Percentiles rank a stretch among this genome's conserved stretches.
Conservation (phyloP, 2,113 vertebrate genomes). For the Spea multiplicata region DNA sequence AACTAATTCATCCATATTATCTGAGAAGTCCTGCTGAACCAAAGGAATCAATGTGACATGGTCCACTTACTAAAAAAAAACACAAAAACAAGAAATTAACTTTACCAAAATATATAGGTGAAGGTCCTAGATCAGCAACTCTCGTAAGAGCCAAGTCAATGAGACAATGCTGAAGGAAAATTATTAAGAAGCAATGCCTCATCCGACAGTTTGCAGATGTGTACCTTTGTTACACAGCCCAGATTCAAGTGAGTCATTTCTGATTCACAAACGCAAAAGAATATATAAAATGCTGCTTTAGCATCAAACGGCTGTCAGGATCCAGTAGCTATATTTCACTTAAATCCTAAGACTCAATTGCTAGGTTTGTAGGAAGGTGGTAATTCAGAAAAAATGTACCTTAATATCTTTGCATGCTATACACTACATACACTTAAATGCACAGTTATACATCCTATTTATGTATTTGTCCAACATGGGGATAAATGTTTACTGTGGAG, state of each 20-base stretch:
- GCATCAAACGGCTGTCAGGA: conserved; percentile 20
- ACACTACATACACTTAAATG: background rate
- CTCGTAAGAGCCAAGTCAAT: background rate
- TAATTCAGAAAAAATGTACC: background rate
- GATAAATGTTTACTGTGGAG: too few species aligned
- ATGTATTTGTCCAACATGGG: too few species aligned
- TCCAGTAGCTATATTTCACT: background rate
- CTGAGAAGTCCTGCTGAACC: conserved; percentile 8
- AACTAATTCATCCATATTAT: conserved; percentile 79
- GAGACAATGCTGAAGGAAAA: background rate
- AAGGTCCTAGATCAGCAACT: background rate
- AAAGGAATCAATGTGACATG: conserved; percentile 45
- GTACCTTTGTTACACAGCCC: conserved; percentile 50
- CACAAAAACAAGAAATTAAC: background rate
- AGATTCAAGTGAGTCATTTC: conserved; percentile 59
- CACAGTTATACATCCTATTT: too few species aligned
- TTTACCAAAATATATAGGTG: background rate
- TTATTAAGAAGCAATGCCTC: conserved; percentile 54
- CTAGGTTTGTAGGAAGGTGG: background rate
- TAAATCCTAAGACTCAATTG: background rate
- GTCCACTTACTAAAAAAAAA: conserved; percentile 41
- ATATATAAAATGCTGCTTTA: conserved; percentile 36
- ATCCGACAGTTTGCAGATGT: conserved; percentile 57
- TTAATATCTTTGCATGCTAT: background rate
- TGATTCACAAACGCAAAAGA: conserved; percentile 59